phyloP scores from a whole-genome alignment of 2,888 invertebrate genomes.

The Rhamnusium bicolor region DNA sequence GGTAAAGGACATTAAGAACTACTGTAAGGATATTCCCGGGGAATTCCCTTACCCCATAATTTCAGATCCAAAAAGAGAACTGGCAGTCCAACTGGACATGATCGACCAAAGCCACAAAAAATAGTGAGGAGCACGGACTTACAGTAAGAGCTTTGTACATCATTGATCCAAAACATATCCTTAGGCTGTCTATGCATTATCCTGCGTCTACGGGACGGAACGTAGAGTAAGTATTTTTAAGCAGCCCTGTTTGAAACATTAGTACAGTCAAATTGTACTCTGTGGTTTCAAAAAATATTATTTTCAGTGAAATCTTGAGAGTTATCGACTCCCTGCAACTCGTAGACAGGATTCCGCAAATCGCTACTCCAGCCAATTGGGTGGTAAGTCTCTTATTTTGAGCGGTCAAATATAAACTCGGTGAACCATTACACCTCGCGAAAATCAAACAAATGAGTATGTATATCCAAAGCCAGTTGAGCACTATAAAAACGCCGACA shows the following conservation, averaged over 20 bases:
- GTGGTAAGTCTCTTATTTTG: constrained; percentile 32
- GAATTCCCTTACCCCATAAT: constrained; percentile 88
- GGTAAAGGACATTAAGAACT: constrained; percentile 77
- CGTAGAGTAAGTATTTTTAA: constrained; percentile 80
- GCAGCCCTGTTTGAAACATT: too few relatives aligned
- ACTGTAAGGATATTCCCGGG: constrained; percentile 80
- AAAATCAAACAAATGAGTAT: too few relatives aligned
- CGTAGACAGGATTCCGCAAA: constrained; percentile 78
- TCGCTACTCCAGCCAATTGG: constrained; percentile 63
- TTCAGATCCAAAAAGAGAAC: constrained; percentile 80
- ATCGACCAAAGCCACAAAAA: constrained; percentile 82
- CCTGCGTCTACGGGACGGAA: constrained; percentile 90
- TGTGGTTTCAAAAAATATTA: constrained; percentile 10
- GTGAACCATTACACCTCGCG: too few relatives aligned
- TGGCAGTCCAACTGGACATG: constrained; percentile 85
- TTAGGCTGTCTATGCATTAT: constrained; percentile 87
- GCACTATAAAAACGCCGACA: too few relatives aligned
- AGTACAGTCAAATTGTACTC: background rate
- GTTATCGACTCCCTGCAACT: constrained; percentile 89
- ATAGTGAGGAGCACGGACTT: constrained; percentile 78
- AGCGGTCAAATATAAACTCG: too few relatives aligned
- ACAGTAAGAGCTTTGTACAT: constrained; percentile 86
- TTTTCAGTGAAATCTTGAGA: constrained; percentile 85
- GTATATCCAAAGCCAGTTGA: too few relatives aligned
- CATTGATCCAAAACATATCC: constrained; percentile 84